Evolutionary conservation across 2,113 vertebrate species (phyloP), one percentile per base, ranked within the genome.

Genomic region (Thalassarche chlororhynchos): DNA sequence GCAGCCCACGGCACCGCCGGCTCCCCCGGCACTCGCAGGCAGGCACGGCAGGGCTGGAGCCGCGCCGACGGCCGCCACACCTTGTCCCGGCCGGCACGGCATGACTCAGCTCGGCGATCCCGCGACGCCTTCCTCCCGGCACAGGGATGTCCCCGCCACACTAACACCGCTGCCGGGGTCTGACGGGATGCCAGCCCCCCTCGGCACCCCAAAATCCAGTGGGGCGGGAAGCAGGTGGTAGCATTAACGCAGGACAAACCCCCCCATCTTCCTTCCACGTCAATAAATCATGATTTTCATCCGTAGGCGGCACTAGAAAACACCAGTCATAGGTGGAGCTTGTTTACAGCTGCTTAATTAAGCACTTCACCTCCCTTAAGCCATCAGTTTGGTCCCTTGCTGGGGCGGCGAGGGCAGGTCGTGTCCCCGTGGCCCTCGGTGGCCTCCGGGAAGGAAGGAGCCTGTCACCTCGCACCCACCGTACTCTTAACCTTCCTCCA

Each of bases 181-280:
- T 1, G 1, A 29, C 1, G 1, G 42, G 72, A 32, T 5, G 0
- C 57, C 81, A 51, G 34, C 8, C 14, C 36, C 58, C 10, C 34
- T 51, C 36, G 3, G 26, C 69, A 28, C 10, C 38, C 64, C 29
- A 19, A 76, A 80, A 46, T 12, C 5, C 47, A 21, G 29, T 5
- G 0, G 14, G 40, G 44, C 1, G 4, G 23, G 42, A 69, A 29
- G 20, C 6, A 12, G 38, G 62, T 10, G 8, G 64, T 5, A 52
- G 3, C 31, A n/a, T 1, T 1, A 32, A 4, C 1, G 4, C n/a
- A 0, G 25, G 11, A 5, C 61, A 68, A 69, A 1, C 9, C 12
- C 20, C 18, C 7, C 24, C 23, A 2, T 0, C 5, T 61, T 36
- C 54, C 61, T 14, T 25, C 15, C 55, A 42, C 44, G 3, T 14